Evolutionary conservation across 92 coral and sea anemone species (phyloP).

Genomic region (Montipora capitata): DNA sequence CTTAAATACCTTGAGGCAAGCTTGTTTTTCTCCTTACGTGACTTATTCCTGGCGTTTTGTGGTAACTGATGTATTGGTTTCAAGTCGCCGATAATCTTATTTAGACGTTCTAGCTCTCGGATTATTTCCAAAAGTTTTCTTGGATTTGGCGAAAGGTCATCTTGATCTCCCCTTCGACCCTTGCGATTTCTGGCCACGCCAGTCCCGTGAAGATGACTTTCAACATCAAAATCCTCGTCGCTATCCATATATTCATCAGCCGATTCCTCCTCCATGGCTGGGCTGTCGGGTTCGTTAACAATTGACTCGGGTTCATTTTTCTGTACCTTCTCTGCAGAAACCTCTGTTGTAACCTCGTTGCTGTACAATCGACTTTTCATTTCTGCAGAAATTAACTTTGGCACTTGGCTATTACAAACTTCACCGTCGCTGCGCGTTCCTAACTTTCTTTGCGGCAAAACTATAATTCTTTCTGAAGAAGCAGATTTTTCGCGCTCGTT

Average conservation of each 20-base stretch:
- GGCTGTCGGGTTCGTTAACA: conserved; percentile 43
- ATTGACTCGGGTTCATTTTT: conserved; percentile 13
- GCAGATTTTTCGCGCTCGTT: conserved; percentile 11
- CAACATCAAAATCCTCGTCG: conserved; percentile 92
- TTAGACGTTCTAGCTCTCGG: conserved; percentile 92
- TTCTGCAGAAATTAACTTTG: conserved; percentile 80
- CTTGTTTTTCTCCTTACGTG: conserved; percentile 98
- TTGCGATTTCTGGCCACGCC: conserved; percentile 84
- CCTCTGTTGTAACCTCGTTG: not conserved
- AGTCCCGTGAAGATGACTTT: conserved; percentile 73
- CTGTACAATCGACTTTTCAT: conserved; percentile 63
- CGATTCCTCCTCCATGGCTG: conserved; percentile 69
- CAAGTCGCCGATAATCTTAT: conserved; percentile 89
- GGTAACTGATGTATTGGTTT: conserved; percentile 98
- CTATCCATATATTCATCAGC: conserved; percentile 89
- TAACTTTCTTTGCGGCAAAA: conserved; percentile 70
- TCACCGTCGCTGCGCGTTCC: conserved; percentile 57
- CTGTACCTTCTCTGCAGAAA: not conserved
- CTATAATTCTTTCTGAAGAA: conserved; percentile 24
- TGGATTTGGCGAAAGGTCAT: conserved; percentile 98
- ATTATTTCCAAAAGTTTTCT: conserved; percentile 91
- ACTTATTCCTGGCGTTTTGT: conserved; percentile 92
- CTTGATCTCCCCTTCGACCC: conserved; percentile 94
- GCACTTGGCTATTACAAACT: conserved; percentile 41
- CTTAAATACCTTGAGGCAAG: conserved; percentile 95